These are phyloP conservation scores for Trichogramma evanescens DNA, from an alignment of 2,888 invertebrate species.

Conservation along the genomic window DNA sequence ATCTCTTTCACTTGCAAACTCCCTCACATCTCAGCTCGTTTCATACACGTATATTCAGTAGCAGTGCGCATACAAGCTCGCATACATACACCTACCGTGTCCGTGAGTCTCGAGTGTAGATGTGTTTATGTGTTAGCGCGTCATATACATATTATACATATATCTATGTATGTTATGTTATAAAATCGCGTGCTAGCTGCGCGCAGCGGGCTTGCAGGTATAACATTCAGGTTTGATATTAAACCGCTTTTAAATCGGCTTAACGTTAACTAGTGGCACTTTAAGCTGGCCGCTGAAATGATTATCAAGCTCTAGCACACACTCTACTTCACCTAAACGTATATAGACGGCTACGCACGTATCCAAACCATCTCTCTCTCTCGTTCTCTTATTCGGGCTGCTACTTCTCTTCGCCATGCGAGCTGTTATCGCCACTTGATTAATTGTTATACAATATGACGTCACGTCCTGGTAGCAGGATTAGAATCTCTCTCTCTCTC, in stretches of 20 bases:
- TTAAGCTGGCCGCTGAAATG: constrained; percentile 48
- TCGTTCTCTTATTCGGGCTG: background rate
- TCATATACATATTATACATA: too few species aligned
- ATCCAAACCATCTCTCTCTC: constrained; percentile 1
- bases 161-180: too few species aligned
- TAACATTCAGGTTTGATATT: constrained; percentile 43
- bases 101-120: too few species aligned
- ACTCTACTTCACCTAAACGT: constrained; percentile 30
- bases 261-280: constrained; percentile 49
- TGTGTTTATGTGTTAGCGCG: too few species aligned
- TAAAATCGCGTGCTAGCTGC: constrained; percentile 3
- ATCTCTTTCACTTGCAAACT: constrained; percentile 1
- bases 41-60: too few species aligned
- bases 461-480: constrained; percentile 41
- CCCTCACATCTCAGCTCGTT: constrained; percentile 11
- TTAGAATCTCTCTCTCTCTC: constrained; percentile 36
- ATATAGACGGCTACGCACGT: background rate
- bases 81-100: too few species aligned
- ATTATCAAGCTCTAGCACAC: constrained; percentile 44
- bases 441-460: constrained; percentile 50
- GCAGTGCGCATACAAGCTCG: too few species aligned
- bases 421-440: constrained; percentile 47
- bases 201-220: constrained; percentile 25
- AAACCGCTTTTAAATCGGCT: constrained; percentile 49
- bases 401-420: constrained; percentile 25